These are phyloP conservation scores for Acanthosoma haemorrhoidale DNA, from an alignment of 2,888 invertebrate species.

Conservation along the genomic window DNA sequence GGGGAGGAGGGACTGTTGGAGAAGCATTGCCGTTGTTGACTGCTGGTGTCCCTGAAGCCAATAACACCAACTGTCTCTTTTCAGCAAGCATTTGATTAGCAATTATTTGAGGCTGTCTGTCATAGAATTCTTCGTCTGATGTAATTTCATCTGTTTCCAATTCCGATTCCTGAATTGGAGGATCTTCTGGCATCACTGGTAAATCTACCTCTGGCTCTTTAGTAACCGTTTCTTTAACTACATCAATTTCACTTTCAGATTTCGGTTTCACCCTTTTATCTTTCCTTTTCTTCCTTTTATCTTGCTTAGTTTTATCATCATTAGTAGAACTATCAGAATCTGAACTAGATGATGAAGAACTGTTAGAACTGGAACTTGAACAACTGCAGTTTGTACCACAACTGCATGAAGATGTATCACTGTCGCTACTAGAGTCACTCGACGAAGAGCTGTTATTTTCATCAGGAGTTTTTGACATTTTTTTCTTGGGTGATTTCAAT, in stretches of 20 bases:
- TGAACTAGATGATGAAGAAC: constrained; percentile 55
- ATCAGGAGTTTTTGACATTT: constrained; percentile 50
- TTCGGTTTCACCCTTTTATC: constrained; percentile 47
- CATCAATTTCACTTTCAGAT: constrained; percentile 36
- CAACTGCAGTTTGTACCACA: constrained; percentile 82
- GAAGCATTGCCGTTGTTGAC: constrained; percentile 45
- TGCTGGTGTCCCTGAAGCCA: constrained; percentile 55
- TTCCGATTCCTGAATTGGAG: constrained; percentile 71
- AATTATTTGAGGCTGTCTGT: constrained; percentile 70
- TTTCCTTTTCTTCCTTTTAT: constrained; percentile 51
- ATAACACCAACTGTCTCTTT: constrained; percentile 57
- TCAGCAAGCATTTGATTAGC: constrained; percentile 68
- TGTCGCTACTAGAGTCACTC: constrained; percentile 70
- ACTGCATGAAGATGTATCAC: constrained; percentile 68
- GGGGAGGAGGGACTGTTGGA: constrained; percentile 15
- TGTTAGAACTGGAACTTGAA: constrained; percentile 65
- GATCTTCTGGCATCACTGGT: constrained; percentile 52
- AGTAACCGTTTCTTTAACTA: constrained; percentile 32
- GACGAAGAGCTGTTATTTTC: constrained; percentile 57
- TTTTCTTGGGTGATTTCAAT: constrained; percentile 50
- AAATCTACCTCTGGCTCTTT: constrained; percentile 47
- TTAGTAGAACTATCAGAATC: constrained; percentile 59
- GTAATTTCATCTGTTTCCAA: constrained; percentile 78
- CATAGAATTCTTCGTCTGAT: constrained; percentile 84
- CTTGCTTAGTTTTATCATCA: constrained; percentile 52